Conservation (phyloP, 2,113 vertebrate genomes). For the Acrocephalus arundinaceus region DNA sequence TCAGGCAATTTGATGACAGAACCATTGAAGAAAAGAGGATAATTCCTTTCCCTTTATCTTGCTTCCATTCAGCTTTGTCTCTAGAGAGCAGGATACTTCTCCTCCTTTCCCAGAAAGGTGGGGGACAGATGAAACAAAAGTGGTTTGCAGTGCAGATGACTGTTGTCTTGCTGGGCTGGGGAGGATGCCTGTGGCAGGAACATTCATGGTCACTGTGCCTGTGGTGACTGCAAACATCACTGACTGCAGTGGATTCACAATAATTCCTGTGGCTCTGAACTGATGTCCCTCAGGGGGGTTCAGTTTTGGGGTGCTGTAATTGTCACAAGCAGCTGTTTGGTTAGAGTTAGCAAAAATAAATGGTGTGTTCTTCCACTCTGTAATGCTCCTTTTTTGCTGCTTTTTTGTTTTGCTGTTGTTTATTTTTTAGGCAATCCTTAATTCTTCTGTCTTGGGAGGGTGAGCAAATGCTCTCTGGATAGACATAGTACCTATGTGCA, state of each 20-base stretch:
- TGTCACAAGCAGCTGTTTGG: neutral
- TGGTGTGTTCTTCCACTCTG: neutral
- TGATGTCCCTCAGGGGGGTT: neutral
- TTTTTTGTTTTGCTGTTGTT: neutral
- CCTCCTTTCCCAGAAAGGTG: neutral
- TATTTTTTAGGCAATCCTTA: neutral
- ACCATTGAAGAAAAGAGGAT: neutral
- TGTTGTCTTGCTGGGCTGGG: neutral
- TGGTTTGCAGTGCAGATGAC: neutral
- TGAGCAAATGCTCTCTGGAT: neutral
- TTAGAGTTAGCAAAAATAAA: neutral
- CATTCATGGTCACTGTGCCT: neutral
- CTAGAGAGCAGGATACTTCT: neutral
- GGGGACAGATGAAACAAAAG: neutral
- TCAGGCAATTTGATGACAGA: neutral
- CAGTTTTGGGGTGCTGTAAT: neutral
- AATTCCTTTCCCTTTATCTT: neutral
- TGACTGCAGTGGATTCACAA: neutral
- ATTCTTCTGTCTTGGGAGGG: neutral
- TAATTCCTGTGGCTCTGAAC: neutral
- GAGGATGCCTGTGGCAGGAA: rapidly evolving
- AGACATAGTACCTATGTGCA: neutral
- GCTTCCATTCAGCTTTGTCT: neutral
- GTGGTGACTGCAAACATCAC: neutral
- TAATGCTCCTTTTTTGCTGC: neutral